Base-by-base conservation (phyloP, 2,888 invertebrate species). In the Halocaridina rubra region DNA sequence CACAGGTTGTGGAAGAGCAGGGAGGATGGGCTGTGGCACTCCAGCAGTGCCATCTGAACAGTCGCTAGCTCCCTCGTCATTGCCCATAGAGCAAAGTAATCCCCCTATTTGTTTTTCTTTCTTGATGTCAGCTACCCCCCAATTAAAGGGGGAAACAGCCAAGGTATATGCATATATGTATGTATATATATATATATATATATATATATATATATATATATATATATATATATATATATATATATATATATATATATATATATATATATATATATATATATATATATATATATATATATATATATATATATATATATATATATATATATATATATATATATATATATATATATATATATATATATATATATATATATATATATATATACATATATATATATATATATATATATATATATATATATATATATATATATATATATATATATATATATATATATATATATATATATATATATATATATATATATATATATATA, bases 161-260 rank as follows among this genome's bases (percentile, higher is more conserved):
- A n/a, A n/a, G n/a, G n/a, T 64, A 27, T 39, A 39, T 39, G 13
- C 13, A 39, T 39, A 39, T 39, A 39, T 39, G 13, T 39, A 39
- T 39, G 13, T 61, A 61, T 61, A 61, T 61, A 61, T 61, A 61
- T 61, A 61, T 61, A 61, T 61, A 61, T 61, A 22, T 61, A 61
- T 61, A 61, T n/a, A 61, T 61, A 61, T 61, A 61, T 61, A 61
- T 61, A 64, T 61, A 61, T 61, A 61, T 61, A 61, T 61, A 61
- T 61, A 61, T 61, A 61, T 61, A 22, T 61, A 61, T 61, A 61
- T 61, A 61, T 61, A 61, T 61, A 61, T 61, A 61, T 61, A 61
- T 61, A 19, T 61, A 61, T 61, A 61, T 61, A 61, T 61, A 61
- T 61, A 61, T n/a, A 64, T 61, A 61, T n/a, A 61, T 61, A 61